Conservation (phyloP, 2,113 vertebrate genomes). For the Morone saxatilis region DNA sequence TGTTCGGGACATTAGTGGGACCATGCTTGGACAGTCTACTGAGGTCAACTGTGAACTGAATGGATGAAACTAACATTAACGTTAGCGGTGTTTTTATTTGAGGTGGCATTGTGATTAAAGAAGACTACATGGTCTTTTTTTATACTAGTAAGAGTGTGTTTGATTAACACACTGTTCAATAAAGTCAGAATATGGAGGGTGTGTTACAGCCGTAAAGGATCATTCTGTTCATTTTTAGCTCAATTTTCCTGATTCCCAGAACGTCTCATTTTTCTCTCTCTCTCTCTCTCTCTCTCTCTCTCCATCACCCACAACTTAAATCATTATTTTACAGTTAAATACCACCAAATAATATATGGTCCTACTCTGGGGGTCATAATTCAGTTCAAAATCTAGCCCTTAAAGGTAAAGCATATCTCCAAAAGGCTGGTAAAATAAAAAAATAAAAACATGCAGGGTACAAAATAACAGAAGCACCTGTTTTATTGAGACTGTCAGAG, state of each 20-base stretch:
- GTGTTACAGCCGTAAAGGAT: neutral
- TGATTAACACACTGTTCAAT: neutral
- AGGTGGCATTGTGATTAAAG: neutral
- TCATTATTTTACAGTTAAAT: neutral
- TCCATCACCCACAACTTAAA: neutral
- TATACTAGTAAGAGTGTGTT: neutral
- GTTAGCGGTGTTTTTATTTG: neutral
- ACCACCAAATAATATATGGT: neutral
- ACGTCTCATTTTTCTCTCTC: neutral
- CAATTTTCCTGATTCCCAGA: neutral
- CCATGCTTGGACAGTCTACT: neutral
- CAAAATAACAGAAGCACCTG: neutral
- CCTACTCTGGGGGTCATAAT: neutral
- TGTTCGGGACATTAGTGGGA: neutral
- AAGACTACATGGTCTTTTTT: neutral
- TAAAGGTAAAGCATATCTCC: neutral
- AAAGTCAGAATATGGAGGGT: neutral
- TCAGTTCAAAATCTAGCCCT: neutral
- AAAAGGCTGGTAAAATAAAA: neutral
- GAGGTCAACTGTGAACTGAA: slow-evolving; percentile 45
- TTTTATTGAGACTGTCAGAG: neutral
- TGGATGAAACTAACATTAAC: neutral
- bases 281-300: neutral
- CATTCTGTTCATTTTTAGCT: neutral
- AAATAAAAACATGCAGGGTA: neutral